Percentiles rank a stretch among this genome's conserved stretches.
phyloP scores from a whole-genome alignment of 1,140 invertebrate genomes.

The Phenacoccus solenopsis region DNA sequence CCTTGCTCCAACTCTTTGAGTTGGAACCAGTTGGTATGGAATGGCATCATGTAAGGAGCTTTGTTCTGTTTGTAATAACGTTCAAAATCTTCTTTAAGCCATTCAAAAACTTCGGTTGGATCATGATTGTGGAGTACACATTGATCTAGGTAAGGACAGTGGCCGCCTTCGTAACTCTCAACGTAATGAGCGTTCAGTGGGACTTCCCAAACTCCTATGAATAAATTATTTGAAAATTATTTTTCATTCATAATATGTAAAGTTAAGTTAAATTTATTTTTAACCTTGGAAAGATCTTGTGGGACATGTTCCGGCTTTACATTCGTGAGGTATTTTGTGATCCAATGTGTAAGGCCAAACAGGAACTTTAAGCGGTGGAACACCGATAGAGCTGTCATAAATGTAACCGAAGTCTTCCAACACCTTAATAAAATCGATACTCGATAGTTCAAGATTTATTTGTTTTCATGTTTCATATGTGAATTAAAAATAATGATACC shows the following conservation, averaged over 20 bases:
- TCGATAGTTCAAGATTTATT: too few relatives aligned
- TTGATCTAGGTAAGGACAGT: constrained; percentile 85
- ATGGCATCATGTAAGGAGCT: constrained; percentile 86
- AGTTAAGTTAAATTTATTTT: too few relatives aligned
- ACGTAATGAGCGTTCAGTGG: constrained; percentile 84
- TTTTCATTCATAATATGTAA: too few relatives aligned
- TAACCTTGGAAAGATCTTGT: constrained; percentile 76
- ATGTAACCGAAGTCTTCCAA: constrained; percentile 82
- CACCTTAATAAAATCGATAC: constrained; percentile 45
- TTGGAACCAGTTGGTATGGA: constrained; percentile 92
- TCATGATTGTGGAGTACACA: constrained; percentile 84
- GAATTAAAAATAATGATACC: constrained; percentile 23
- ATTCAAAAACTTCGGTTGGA: constrained; percentile 72
- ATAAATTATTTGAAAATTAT: constrained; percentile 4
- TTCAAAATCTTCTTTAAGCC: constrained; percentile 82
- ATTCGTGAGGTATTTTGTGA: constrained; percentile 82
- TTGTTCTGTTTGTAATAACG: constrained; percentile 73
- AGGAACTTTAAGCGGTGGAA: constrained; percentile 66
- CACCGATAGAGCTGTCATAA: constrained; percentile 81
- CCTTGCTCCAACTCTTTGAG: constrained; percentile 72
- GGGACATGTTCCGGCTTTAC: constrained; percentile 80
- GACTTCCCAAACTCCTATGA: constrained; percentile 78
- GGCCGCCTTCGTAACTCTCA: constrained; percentile 75
- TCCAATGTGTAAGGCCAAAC: constrained; percentile 91
- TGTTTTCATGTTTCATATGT: too few relatives aligned